phyloP scores from a whole-genome alignment of 1,140 invertebrate genomes.

The Procambarus clarkii region DNA sequence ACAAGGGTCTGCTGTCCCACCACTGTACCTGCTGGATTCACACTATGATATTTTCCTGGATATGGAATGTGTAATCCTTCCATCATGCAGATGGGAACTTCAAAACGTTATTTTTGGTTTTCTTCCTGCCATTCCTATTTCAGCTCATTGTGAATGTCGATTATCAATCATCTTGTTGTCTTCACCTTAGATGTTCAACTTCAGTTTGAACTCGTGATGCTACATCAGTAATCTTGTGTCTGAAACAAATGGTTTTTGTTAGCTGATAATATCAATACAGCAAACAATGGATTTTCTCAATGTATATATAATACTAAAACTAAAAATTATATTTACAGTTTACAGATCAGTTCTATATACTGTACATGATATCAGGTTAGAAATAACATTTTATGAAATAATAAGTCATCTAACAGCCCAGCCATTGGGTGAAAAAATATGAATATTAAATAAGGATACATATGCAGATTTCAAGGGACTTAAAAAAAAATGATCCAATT shows the following conservation, averaged over 20 bases:
- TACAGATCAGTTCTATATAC: background rate
- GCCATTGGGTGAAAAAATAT: background rate
- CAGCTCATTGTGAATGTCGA: constrained; percentile 23
- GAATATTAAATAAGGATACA: background rate
- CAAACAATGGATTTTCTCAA: background rate
- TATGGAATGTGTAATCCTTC: constrained; percentile 58
- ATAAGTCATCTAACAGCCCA: background rate
- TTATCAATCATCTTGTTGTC: constrained; percentile 54
- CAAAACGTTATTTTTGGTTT: constrained; percentile 21
- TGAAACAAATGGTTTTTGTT: constrained; percentile 63
- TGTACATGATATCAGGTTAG: background rate
- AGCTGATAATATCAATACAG: constrained; percentile 54
- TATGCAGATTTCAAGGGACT: background rate
- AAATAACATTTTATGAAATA: background rate
- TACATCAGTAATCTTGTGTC: constrained; percentile 63
- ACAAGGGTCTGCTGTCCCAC: constrained; percentile 34
- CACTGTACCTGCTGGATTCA: constrained; percentile 29
- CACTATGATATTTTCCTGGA: constrained; percentile 58
- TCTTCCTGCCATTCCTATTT: constrained; percentile 44
- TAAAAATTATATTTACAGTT: background rate
- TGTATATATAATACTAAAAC: background rate
- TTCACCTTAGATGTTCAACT: constrained; percentile 41
- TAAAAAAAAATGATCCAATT: background rate
- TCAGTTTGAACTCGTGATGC: constrained; percentile 55
- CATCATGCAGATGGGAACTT: constrained; percentile 47